A percentile compares a stretch with the other conserved stretches of the same genome.
phyloP scores from a whole-genome alignment of 2,888 invertebrate genomes.

The Linnaemya vulpina region DNA sequence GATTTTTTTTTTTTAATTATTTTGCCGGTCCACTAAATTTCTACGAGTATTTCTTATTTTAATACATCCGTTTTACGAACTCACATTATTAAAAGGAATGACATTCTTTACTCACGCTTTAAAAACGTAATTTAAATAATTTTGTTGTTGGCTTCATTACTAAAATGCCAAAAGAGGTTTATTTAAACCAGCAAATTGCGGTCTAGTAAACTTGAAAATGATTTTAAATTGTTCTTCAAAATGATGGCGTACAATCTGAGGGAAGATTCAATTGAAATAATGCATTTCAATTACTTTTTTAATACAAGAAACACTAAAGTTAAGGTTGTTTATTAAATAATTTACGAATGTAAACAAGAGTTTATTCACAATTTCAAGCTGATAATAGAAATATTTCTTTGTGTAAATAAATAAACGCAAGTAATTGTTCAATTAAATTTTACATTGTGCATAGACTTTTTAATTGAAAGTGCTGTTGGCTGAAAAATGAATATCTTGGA shows the following conservation, averaged over 20 bases:
- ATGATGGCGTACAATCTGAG: neutral
- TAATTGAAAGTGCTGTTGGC: too few relatives aligned
- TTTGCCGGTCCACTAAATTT: too few relatives aligned
- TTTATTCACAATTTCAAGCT: neutral
- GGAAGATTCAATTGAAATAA: neutral
- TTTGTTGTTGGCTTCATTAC: neutral
- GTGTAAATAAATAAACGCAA: too few relatives aligned
- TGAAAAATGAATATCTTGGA: too few relatives aligned
- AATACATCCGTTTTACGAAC: too few relatives aligned
- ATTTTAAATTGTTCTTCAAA: slow-evolving; percentile 22
- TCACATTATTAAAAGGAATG: too few relatives aligned
- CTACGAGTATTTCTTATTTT: too few relatives aligned
- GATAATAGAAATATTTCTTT: neutral
- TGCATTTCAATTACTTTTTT: neutral
- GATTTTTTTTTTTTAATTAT: too few relatives aligned
- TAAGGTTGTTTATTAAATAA: neutral
- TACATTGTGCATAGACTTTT: too few relatives aligned
- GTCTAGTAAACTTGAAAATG: slow-evolving; percentile 9
- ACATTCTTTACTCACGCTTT: too few relatives aligned
- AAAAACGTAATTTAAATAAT: neutral
- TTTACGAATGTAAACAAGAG: neutral
- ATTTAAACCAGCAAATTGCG: slow-evolving; percentile 30
- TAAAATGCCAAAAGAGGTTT: neutral
- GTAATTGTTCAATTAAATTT: too few relatives aligned
- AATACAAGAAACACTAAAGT: neutral